Conservation (phyloP, 2,113 vertebrate species). For the Mormyrus iriodes region DNA sequence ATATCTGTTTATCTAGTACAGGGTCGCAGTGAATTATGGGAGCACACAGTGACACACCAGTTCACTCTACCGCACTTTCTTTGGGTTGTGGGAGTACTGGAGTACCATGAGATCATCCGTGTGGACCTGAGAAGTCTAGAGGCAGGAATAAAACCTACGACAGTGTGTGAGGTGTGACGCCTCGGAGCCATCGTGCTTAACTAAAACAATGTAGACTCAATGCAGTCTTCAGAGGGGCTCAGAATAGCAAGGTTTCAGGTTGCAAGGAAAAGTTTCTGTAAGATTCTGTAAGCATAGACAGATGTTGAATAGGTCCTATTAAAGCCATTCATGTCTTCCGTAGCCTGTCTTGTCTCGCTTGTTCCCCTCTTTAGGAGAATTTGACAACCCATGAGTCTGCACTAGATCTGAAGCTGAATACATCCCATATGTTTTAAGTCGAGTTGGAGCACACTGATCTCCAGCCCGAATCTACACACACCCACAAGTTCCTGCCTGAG, state of each 20-base stretch:
- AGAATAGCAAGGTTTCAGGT: background rate
- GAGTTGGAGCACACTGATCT: background rate
- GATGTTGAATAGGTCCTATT: background rate
- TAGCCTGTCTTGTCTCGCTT: background rate
- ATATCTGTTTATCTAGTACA: too few species aligned
- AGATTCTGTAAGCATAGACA: background rate
- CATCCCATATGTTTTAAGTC: too few species aligned
- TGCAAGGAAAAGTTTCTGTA: background rate
- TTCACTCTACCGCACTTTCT: too few species aligned
- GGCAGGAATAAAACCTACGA: background rate
- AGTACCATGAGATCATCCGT: too few species aligned
- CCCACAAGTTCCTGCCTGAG: background rate
- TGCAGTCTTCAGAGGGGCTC: background rate
- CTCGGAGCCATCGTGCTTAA: background rate
- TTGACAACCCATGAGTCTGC: too few species aligned
- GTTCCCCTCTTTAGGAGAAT: too few species aligned
- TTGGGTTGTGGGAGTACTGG: too few species aligned
- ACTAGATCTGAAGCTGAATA: too few species aligned
- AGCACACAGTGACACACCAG: too few species aligned
- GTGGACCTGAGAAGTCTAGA: too few species aligned
- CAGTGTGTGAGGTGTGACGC: background rate
- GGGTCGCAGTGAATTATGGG: too few species aligned
- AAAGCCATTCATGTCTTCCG: background rate
- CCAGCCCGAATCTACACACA: background rate
- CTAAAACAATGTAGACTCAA: background rate